phyloP scores from a whole-genome alignment of 1,140 invertebrate species.

The Stegodyphus mimosarum region DNA sequence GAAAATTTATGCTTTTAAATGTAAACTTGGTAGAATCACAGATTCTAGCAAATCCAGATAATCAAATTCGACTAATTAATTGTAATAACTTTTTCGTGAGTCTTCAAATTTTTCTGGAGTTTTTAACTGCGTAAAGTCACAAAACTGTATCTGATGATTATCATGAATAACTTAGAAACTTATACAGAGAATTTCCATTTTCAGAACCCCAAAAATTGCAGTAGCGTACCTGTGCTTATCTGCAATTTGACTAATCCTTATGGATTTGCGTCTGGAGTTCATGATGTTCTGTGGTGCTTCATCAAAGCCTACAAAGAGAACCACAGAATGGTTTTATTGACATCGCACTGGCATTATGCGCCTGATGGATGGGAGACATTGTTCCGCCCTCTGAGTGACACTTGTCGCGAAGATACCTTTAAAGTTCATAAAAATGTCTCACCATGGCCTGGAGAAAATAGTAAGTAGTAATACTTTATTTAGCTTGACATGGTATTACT shows the following conservation, averaged over 20 bases:
- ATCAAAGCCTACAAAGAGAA: constrained; percentile 52
- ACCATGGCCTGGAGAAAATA: constrained; percentile 48
- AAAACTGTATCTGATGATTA: too few relatives aligned
- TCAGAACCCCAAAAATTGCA: constrained; percentile 55
- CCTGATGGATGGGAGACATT: constrained; percentile 39
- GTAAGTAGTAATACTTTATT: constrained; percentile 7
- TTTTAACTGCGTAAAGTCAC: too few relatives aligned
- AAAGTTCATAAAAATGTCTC: background rate
- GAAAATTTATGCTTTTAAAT: too few relatives aligned
- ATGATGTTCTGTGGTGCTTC: constrained; percentile 62
- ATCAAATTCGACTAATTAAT: too few relatives aligned
- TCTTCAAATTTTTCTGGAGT: too few relatives aligned
- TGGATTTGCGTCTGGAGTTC: constrained; percentile 61
- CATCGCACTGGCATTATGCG: constrained; percentile 51
- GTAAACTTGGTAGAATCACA: too few relatives aligned
- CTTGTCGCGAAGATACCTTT: background rate
- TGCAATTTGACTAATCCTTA: constrained; percentile 57
- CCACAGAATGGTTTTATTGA: constrained; percentile 25
- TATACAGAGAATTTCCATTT: background rate
- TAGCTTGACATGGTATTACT: too few relatives aligned
- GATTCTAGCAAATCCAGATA: too few relatives aligned
- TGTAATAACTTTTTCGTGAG: too few relatives aligned
- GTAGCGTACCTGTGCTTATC: constrained; percentile 9
- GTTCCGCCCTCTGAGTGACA: constrained; percentile 41
- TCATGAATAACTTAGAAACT: background rate